These are phyloP conservation scores for Monopis laevigella DNA, from an alignment of 2,888 invertebrate species.

Conservation along the genomic window DNA sequence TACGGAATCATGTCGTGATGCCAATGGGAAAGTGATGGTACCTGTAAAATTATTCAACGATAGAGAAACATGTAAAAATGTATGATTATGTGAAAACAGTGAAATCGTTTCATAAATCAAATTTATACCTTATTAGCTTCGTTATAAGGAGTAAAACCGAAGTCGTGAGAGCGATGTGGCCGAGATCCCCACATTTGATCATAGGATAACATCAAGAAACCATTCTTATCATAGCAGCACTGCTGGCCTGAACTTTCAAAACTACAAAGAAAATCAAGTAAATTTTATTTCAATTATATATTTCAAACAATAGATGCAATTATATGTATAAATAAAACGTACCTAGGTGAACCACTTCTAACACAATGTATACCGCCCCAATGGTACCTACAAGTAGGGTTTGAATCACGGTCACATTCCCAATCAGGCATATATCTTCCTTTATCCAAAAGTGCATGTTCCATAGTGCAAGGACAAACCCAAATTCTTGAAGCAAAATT, in stretches of 20 bases:
- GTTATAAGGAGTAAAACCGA: conserved; percentile 93
- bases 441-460: conserved; percentile 91
- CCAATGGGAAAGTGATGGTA: conserved; percentile 95
- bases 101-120: too few species aligned
- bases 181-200: conserved; percentile 96
- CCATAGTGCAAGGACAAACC: conserved; percentile 90
- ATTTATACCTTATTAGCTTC: conserved; percentile 92
- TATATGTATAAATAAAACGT: conserved; percentile 32
- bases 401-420: conserved; percentile 91
- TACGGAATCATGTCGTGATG: conserved; percentile 94
- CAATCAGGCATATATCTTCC: conserved; percentile 92
- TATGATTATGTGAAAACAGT: too few species aligned
- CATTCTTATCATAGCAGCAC: conserved; percentile 95
- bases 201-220: conserved; percentile 91
- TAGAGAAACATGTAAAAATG: too few species aligned
- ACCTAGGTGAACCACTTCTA: conserved; percentile 90
- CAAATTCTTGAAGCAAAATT: conserved; percentile 87
- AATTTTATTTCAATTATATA: background rate
- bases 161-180: conserved; percentile 86
- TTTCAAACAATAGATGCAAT: background rate
- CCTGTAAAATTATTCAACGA: conserved; percentile 33
- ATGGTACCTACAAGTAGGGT: conserved; percentile 88
- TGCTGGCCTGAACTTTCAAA: conserved; percentile 94
- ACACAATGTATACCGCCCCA: conserved; percentile 93
- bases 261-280: conserved; percentile 61